phyloP scores from a whole-genome alignment of 2,113 vertebrate species.

The Elephantulus edwardii region DNA sequence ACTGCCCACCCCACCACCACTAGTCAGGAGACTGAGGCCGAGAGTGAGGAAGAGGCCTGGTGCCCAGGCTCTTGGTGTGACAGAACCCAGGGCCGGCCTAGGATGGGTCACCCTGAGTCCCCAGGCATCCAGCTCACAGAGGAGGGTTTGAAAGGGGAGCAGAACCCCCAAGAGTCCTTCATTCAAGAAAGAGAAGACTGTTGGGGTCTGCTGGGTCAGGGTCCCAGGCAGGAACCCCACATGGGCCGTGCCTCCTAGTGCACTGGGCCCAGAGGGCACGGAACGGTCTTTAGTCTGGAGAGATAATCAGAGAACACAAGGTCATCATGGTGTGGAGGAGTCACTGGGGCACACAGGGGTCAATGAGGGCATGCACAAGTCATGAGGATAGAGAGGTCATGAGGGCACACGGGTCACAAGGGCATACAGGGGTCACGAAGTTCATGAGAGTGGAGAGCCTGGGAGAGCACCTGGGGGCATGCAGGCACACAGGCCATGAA shows the following conservation, averaged over 20 bases:
- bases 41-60: background rate
- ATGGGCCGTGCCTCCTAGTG: rapidly evolving
- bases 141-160: background rate
- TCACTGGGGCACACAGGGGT: too few species aligned
- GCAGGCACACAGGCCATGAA: too few species aligned
- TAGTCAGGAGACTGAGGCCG: background rate
- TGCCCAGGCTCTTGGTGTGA: rapidly evolving
- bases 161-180: background rate
- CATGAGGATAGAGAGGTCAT: too few species aligned
- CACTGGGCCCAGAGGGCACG: background rate
- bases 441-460: too few species aligned
- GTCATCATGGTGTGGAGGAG: too few species aligned
- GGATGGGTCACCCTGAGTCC: too few species aligned
- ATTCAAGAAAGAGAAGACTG: background rate
- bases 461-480: too few species aligned
- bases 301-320: background rate
- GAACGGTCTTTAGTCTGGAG: background rate
- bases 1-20: background rate
- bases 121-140: background rate
- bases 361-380: too few species aligned
- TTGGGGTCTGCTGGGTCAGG: background rate
- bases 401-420: too few species aligned
- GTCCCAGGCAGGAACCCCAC: rapidly evolving
- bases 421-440: too few species aligned
- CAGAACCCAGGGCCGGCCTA: rapidly evolving